phyloP scores from a whole-genome alignment of 1,140 invertebrate species.

The Macrosteles quadrilineatus region DNA sequence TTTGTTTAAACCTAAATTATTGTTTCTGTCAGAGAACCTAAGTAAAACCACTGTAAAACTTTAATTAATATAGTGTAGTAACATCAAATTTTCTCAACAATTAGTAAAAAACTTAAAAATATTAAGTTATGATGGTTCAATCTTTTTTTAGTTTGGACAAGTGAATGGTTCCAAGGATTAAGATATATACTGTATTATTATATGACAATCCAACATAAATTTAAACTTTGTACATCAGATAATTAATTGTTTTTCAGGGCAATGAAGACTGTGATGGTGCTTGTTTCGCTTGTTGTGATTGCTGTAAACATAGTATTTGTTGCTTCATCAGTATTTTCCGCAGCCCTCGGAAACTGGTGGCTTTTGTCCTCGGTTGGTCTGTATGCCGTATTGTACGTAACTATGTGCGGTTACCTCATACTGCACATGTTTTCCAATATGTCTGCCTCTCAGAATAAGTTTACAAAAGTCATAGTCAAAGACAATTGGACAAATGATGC shows the following conservation, averaged over 20 bases:
- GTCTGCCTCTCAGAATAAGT: constrained; percentile 24
- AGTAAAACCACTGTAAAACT: too few species aligned
- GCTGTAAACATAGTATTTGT: constrained; percentile 84
- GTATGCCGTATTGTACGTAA: constrained; percentile 29
- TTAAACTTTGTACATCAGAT: too few species aligned
- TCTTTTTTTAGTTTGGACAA: too few species aligned
- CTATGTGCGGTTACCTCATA: constrained; percentile 32
- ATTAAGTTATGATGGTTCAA: too few species aligned
- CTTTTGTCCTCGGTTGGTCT: not conserved
- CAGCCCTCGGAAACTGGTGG: not conserved
- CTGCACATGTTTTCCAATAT: constrained; percentile 33
- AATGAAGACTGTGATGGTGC: constrained; percentile 66
- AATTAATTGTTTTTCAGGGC: constrained; percentile 61
- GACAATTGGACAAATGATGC: not conserved
- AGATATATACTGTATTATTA: too few species aligned
- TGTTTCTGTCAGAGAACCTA: too few species aligned
- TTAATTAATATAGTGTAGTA: too few species aligned
- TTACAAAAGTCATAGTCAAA: not conserved
- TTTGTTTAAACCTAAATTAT: too few species aligned
- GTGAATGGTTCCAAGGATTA: too few species aligned
- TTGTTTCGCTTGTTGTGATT: constrained; percentile 72
- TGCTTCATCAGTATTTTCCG: not conserved
- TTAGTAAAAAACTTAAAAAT: too few species aligned
- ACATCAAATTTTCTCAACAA: too few species aligned
- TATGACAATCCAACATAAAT: too few species aligned